Base-by-base conservation (phyloP, 2,888 invertebrate species). In the Oscheius sp. region DNA sequence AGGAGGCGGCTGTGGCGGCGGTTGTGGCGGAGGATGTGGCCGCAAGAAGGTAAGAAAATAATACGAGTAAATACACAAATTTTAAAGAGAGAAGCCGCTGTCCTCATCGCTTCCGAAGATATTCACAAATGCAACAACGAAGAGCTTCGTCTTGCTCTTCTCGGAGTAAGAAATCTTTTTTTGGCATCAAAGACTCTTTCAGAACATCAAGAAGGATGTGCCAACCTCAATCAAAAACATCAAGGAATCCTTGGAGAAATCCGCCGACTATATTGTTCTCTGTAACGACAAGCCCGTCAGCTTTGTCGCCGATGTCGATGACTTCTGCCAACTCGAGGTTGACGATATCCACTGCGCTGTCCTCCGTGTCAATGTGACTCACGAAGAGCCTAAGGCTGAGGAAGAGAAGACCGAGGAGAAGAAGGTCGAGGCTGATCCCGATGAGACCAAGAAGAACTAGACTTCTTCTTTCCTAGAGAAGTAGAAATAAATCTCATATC, bases 221-320 rank as follows among this genome's bases (percentile, higher is more conserved):
- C 58, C 72, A 23, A 68, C 64, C 12, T 78, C 78, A 3, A 2
- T 78, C 39, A 69, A 70, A 46, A 64, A 69, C 31, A 65, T 78
- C 70, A 75, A 78, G 68, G 71, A 66, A 65, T 65, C 75, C 52
- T 55, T 77, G 27, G 58, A 42, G 31, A 68, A 68, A 6, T 15
- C 48, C 42, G 55, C 63, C 45, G 78, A 78, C 53, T 75, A 63
- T 57, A 72, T 78, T 31, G 72, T 78, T 33, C 50, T 71, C 45
- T 78, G 78, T 53, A 74, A 70, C 72, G 72, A 75, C 67, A 78
- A 78, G 69, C 46, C 46, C 48, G 55, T 74, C 64, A 70, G 72
- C 68, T 78, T 75, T 74, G 67, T 70, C 63, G 78, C 75, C 53
- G 74, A 78, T 17, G 70, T 72, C 50, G 78, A 78, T 50, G 78